Evolutionary conservation across 2,113 vertebrate species (phyloP).

Genomic region (Malurus melanocephalus): DNA sequence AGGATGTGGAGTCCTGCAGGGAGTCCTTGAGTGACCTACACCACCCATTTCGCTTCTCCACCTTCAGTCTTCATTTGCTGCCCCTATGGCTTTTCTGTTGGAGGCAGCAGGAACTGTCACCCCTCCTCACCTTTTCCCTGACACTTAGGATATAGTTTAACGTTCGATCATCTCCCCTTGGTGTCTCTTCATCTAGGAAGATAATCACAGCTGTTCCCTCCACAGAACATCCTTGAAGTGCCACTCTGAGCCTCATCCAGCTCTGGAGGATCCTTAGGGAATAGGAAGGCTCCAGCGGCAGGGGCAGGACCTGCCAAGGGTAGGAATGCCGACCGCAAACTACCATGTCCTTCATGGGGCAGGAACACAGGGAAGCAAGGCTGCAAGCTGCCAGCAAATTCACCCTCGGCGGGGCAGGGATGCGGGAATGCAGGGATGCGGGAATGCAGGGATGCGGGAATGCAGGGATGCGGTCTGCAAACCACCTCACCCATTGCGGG

Average conservation of each 20-base stretch:
- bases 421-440: not conserved
- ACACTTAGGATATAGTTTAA: not conserved
- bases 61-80: not conserved
- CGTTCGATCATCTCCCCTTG: not conserved
- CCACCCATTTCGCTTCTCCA: rapidly evolving
- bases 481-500: not conserved
- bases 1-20: not conserved
- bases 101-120: not conserved
- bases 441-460: not conserved
- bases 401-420: not conserved
- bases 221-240: not conserved
- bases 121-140: not conserved
- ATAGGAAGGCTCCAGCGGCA: not conserved
- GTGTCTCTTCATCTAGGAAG: not conserved
- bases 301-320: not conserved
- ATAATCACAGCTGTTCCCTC: not conserved
- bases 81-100: not conserved
- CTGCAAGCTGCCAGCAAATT: too few species aligned
- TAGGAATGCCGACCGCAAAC: not conserved
- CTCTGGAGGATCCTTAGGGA: not conserved
- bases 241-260: not conserved
- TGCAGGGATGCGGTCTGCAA: not conserved
- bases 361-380: not conserved
- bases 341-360: rapidly evolving
- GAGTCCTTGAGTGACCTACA: not conserved